Evolutionary conservation across 2,797 vertebrate genomes (phyloP).

Genomic region (Amniataba percoides): DNA sequence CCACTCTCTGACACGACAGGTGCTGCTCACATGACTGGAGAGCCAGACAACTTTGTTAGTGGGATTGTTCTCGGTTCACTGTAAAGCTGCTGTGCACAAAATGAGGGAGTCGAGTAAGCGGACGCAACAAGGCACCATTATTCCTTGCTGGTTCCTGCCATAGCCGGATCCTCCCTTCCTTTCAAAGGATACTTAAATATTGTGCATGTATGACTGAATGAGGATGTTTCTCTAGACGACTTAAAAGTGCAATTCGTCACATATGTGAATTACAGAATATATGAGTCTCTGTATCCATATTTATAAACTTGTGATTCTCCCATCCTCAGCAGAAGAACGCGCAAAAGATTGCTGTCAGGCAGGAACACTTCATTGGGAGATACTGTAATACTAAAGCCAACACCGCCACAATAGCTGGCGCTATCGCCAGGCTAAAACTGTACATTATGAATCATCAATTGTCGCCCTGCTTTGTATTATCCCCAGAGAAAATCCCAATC

Average conservation of each 20-base stretch:
- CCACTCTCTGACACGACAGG: conserved; percentile 75
- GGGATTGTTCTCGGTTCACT: conserved; percentile 63
- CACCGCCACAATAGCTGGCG: conserved; percentile 76
- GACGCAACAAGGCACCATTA: conserved; percentile 65
- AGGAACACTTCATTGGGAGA: conserved; percentile 68
- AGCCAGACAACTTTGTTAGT: conserved; percentile 85
- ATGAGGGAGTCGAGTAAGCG: conserved; percentile 46
- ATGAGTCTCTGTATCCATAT: conserved; percentile 72
- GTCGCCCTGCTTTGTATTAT: conserved; percentile 87
- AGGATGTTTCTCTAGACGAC: conserved; percentile 51
- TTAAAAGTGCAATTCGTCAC: conserved; percentile 71
- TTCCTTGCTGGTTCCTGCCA: conserved; percentile 53
- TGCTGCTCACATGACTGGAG: conserved; percentile 83
- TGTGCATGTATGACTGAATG: conserved; percentile 59
- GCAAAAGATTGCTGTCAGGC: conserved; percentile 79
- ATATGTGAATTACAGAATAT: conserved; percentile 62
- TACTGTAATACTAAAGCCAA: conserved; percentile 77
- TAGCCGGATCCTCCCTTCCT: conserved; percentile 57
- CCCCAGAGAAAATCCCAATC: conserved; percentile 88
- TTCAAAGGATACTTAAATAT: conserved; percentile 66
- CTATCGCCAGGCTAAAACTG: conserved; percentile 84
- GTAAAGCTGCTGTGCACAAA: conserved; percentile 60
- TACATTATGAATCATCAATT: conserved; percentile 89
- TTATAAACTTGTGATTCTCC: conserved; percentile 77
- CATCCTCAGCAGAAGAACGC: conserved; percentile 72